Percentiles rank a stretch among this genome's conserved stretches.
These are phyloP conservation scores for Athalia rosae DNA, from an alignment of 2,888 invertebrate species.

Conservation along the genomic window DNA sequence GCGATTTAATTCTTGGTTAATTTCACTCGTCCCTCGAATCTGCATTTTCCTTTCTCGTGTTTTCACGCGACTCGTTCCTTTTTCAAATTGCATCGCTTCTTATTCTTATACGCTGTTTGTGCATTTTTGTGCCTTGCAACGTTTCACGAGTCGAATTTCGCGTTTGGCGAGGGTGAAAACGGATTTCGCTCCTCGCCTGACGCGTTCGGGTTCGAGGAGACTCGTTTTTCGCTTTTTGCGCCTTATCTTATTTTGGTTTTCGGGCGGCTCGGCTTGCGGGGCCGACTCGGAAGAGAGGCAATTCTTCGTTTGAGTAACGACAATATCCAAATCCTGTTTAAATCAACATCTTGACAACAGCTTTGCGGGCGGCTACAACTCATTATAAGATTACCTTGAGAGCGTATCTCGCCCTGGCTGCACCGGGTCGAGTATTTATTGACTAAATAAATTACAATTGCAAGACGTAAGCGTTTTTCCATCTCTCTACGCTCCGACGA, in stretches of 20 bases:
- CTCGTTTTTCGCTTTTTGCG: not conserved
- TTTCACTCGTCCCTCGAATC: not conserved
- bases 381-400: conserved; percentile 45
- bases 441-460: conserved; percentile 66
- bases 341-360: conserved; percentile 44
- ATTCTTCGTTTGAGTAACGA: conserved; percentile 38
- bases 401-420: conserved; percentile 45
- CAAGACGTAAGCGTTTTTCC: conserved; percentile 54
- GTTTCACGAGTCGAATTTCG: not conserved
- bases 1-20: conserved; percentile 11
- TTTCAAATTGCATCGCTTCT: not conserved
- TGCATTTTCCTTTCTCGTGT: not conserved
- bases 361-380: conserved; percentile 45
- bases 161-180: conserved; percentile 18
- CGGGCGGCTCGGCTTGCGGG: conserved; percentile 24
- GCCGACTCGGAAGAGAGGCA: conserved; percentile 14
- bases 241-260: conserved; percentile 22
- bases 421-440: conserved; percentile 63
- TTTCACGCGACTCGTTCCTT: conserved; percentile 2
- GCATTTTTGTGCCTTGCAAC: not conserved
- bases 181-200: conserved; percentile 26
- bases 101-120: not conserved
- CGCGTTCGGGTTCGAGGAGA: not conserved
- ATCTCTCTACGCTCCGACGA: conserved; percentile 43
- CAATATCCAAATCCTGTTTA: conserved; percentile 45